Percentiles rank a stretch among this genome's conserved stretches.
These are phyloP conservation scores for Etheostoma perlongum DNA, from an alignment of 2,797 vertebrate species.

Conservation along the genomic window DNA sequence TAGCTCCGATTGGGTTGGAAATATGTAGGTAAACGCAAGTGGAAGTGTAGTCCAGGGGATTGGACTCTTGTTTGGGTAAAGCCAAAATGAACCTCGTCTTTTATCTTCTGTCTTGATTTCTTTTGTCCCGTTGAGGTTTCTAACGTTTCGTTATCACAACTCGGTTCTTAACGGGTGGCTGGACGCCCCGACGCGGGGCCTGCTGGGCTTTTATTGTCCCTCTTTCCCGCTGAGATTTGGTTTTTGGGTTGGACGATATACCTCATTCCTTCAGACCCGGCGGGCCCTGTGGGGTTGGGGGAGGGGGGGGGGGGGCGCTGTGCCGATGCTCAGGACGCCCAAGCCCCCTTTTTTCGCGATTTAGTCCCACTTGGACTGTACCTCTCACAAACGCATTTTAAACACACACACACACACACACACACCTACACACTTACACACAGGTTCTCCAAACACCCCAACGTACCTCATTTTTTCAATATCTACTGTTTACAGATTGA, in stretches of 20 bases:
- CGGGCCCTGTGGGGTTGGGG: slow-evolving; percentile 55
- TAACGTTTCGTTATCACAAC: slow-evolving; percentile 53
- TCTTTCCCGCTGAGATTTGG: slow-evolving; percentile 65
- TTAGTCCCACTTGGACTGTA: slow-evolving; percentile 74
- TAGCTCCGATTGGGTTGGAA: slow-evolving; percentile 53
- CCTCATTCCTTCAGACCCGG: slow-evolving; percentile 81
- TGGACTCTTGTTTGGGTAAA: slow-evolving; percentile 50
- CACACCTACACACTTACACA: slow-evolving; percentile 74
- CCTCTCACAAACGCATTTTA: slow-evolving; percentile 63
- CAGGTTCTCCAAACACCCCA: slow-evolving; percentile 94
- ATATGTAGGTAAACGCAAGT: slow-evolving; percentile 42
- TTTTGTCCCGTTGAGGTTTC: slow-evolving; percentile 67
- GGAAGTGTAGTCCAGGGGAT: slow-evolving; percentile 57
- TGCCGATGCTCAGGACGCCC: slow-evolving; percentile 77
- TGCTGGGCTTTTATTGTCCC: slow-evolving; percentile 58
- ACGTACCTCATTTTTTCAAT: slow-evolving; percentile 99
- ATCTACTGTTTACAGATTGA: slow-evolving; percentile 99
- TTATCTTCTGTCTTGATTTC: slow-evolving; percentile 62
- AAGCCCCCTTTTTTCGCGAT: slow-evolving; percentile 65
- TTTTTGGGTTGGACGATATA: slow-evolving; percentile 81
- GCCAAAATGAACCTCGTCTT: slow-evolving; percentile 54
- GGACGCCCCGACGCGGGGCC: slow-evolving; percentile 59
- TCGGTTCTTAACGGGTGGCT: slow-evolving; percentile 62
- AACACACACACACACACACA: slow-evolving; percentile 77
- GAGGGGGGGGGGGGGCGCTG: slow-evolving; percentile 58